Conservation (phyloP, 2,113 vertebrate genomes). For the Atlantisia rogersi region DNA sequence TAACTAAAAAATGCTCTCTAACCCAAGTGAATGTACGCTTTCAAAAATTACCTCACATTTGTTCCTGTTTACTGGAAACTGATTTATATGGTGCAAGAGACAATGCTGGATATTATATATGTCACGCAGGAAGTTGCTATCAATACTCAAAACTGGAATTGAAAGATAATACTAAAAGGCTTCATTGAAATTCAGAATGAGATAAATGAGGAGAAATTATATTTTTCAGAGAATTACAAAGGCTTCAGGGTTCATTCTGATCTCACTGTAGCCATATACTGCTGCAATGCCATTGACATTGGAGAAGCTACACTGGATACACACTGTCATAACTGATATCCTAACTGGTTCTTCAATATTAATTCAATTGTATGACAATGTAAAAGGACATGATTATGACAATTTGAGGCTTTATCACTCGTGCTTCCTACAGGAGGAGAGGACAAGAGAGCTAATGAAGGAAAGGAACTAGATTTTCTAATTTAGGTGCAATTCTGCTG, state of each 20-base stretch:
- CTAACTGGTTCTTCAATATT: not conserved
- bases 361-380: constrained; percentile 11
- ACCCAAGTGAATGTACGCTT: not conserved
- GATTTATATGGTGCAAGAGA: not conserved
- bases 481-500: not conserved
- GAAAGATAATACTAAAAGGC: not conserved
- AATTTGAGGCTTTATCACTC: not conserved
- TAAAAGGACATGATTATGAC: not conserved
- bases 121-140: not conserved
- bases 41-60: not conserved
- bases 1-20: not conserved
- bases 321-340: not conserved
- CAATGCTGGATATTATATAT: not conserved
- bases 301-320: not conserved
- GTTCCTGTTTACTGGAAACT: constrained; percentile 1
- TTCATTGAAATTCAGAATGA: constrained; percentile 42
- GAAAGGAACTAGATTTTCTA: not conserved
- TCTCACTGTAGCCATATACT: not conserved
- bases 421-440: not conserved
- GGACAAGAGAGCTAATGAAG: not conserved
- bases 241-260: constrained; percentile 1
- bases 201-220: constrained; percentile 1
- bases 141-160: constrained; percentile 25
- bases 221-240: not conserved
- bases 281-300: not conserved